Evolutionary conservation across 2,888 invertebrate genomes (phyloP), one percentile per base, ranked within the genome.

Genomic region (Pachycephus smyrnensis): DNA sequence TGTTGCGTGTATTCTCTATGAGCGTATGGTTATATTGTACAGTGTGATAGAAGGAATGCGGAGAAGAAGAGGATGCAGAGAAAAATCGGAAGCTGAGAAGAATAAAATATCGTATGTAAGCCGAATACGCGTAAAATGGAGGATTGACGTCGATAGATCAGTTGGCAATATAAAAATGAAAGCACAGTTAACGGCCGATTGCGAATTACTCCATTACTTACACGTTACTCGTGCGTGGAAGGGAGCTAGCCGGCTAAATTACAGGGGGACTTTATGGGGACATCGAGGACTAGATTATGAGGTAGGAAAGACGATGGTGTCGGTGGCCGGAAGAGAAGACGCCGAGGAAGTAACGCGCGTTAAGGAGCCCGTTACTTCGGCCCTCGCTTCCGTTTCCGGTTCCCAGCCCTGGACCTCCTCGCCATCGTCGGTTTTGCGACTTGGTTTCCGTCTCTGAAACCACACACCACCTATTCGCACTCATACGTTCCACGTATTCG

Each of bases 221-320:
- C 78, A 76, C 73, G 73, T 40, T 55, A 31, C 68, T 79, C 68
- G 76, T 76, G 76, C 55, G 55, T 55, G 55, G 55, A 55, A 55
- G 55, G 55, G 76, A 30, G 76, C 73, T 79, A 79, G 79, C 74
- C 76, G 76, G 74, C 55, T 55, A 55, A 55, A 73, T 71, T 79
- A 76, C 68, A 68, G 23, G 55, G 9, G 40, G 40, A 55, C 23
- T 55, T 23, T 55, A 55, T 6, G 55, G 55, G 23, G 55, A 55
- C 55, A 55, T 23, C 23, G 55, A 55, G 12, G 78, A 69, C 73
- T 77, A 80, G 71, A 75, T 86, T 87, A 86, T 84, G 84, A 85
- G 77, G 83, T 78, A 76, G 87, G 87, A 81, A 87, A 88, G 77
- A 86, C 83, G 83, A 87, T 85, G 82, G 87, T 83, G 81, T 87